Conservation (phyloP, 2,888 invertebrate genomes). For the Aproaerema taeniolella region DNA sequence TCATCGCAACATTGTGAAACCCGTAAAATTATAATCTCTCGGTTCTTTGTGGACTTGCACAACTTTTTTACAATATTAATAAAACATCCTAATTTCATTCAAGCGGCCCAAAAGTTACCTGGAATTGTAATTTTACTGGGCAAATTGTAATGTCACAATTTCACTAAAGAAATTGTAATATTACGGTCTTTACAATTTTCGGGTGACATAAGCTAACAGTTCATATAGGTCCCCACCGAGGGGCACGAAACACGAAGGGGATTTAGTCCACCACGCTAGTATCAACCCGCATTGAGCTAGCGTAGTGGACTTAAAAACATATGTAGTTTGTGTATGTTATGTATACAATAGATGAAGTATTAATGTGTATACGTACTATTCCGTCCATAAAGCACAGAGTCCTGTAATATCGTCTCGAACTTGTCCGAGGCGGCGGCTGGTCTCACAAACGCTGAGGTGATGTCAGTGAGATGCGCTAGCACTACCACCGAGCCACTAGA, state of each 20-base stretch:
- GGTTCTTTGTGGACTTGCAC: too few relatives aligned
- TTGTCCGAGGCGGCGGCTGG: constrained; percentile 21
- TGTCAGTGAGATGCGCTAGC: constrained; percentile 34
- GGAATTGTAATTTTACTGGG: too few relatives aligned
- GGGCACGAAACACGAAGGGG: background rate
- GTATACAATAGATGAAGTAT: background rate
- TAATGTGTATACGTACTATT: constrained; percentile 26
- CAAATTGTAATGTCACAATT: too few relatives aligned
- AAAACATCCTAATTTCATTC: too few relatives aligned
- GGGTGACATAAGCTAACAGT: background rate
- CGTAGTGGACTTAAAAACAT: too few relatives aligned
- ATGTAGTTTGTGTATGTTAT: too few relatives aligned
- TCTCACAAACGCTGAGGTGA: constrained; percentile 34
- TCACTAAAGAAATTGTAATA: too few relatives aligned
- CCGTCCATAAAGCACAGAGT: constrained; percentile 31
- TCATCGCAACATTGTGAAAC: too few relatives aligned
- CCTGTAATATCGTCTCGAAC: constrained; percentile 38
- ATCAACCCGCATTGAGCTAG: too few relatives aligned
- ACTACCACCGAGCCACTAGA: constrained; percentile 28
- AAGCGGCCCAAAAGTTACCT: too few relatives aligned
- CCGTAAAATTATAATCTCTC: too few relatives aligned
- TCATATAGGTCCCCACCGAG: background rate
- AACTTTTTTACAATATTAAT: too few relatives aligned
- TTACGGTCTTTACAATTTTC: background rate
- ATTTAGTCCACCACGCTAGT: background rate